phyloP scores from a whole-genome alignment of 2,888 invertebrate genomes.

The Mantis religiosa region DNA sequence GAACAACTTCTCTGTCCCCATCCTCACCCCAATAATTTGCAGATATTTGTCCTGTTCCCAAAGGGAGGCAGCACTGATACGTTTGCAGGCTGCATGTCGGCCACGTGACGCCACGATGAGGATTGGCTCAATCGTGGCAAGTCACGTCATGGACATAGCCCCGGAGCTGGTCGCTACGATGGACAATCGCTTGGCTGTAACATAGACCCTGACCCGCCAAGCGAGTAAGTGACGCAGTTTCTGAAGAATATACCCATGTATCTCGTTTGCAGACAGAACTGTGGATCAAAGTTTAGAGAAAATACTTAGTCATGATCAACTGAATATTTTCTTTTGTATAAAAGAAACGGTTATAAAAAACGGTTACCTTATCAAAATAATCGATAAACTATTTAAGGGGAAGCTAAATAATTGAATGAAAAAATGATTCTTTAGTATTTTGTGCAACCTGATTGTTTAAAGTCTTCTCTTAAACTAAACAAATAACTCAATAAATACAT shows the following conservation, averaged over 20 bases:
- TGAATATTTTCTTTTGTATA: not conserved
- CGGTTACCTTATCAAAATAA: not conserved
- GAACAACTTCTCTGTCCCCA: not conserved
- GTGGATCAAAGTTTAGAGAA: not conserved
- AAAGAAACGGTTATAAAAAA: too few relatives aligned
- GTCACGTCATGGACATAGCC: constrained; percentile 9
- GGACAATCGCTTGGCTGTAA: not conserved
- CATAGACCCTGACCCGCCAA: not conserved
- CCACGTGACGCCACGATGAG: not conserved
- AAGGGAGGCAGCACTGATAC: not conserved
- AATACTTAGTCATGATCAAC: not conserved
- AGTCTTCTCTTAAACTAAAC: too few relatives aligned
- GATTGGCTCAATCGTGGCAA: constrained; percentile 21
- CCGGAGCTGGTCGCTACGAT: not conserved
- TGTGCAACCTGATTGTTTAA: too few relatives aligned
- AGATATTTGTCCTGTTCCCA: not conserved
- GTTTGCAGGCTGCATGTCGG: not conserved
- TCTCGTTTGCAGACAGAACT: not conserved
- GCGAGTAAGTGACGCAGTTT: not conserved
- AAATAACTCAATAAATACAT: too few relatives aligned
- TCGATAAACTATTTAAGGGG: not conserved
- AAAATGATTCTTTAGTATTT: too few relatives aligned
- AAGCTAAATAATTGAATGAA: not conserved
- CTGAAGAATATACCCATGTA: not conserved
- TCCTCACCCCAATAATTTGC: not conserved